These are phyloP conservation scores for Lophius americanus DNA, from an alignment of 2,797 vertebrate genomes.

Conservation along the genomic window DNA sequence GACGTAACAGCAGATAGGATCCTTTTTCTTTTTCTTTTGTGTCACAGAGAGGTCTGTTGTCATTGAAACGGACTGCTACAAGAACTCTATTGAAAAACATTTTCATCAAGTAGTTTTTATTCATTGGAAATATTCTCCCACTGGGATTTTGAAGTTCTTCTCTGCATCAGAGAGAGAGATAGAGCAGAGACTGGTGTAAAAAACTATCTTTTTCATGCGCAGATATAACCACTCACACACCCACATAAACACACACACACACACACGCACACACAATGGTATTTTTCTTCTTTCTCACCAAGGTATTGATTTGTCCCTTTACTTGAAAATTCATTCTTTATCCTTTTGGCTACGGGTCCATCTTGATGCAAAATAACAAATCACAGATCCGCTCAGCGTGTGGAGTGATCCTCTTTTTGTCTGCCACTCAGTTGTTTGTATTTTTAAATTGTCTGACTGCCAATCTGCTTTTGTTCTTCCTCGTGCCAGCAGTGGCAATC, in stretches of 20 bases:
- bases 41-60: not conserved
- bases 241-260: not conserved
- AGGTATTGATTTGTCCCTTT: slow-evolving; percentile 41
- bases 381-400: slow-evolving; percentile 1
- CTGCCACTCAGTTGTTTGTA: not conserved
- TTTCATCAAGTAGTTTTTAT: slow-evolving; percentile 3
- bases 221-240: not conserved
- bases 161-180: slow-evolving; percentile 2
- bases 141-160: slow-evolving; percentile 21
- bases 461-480: slow-evolving; percentile 36
- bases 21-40: not conserved
- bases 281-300: slow-evolving; percentile 13
- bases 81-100: slow-evolving; percentile 9
- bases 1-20: not conserved
- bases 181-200: not conserved
- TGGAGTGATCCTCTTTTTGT: not conserved
- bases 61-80: not conserved
- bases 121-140: not conserved
- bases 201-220: not conserved
- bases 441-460: slow-evolving; percentile 22
- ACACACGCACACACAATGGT: not conserved
- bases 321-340: slow-evolving; percentile 13
- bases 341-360: slow-evolving; percentile 9
- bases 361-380: slow-evolving; percentile 29
- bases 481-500: not conserved